phyloP scores from a whole-genome alignment of 2,888 invertebrate genomes.

The Limnephilus lunatus region DNA sequence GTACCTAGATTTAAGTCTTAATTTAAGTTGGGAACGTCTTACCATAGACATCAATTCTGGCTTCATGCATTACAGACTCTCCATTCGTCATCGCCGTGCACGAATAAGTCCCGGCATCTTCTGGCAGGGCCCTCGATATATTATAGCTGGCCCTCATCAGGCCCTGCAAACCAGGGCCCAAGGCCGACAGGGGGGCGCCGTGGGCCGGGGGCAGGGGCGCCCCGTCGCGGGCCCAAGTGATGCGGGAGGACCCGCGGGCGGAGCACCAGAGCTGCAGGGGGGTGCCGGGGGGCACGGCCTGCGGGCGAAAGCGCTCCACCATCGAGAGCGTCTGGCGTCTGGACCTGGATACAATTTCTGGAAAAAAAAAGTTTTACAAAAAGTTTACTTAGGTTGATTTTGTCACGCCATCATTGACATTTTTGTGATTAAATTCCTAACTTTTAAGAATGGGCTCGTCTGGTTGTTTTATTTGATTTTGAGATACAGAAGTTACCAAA shows the following conservation, averaged over 20 bases:
- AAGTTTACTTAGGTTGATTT: background rate
- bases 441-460: no score
- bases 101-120: constrained; percentile 63
- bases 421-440: no score
- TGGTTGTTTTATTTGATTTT: no score
- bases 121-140: constrained; percentile 58
- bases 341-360: background rate
- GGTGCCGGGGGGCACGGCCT: constrained; percentile 56
- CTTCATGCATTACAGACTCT: constrained; percentile 77
- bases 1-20: no score
- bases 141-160: constrained; percentile 52
- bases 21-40: background rate
- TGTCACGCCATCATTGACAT: no score
- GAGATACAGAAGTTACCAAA: no score
- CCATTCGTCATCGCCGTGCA: constrained; percentile 60
- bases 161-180: background rate
- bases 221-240: constrained; percentile 62
- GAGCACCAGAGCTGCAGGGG: constrained; percentile 55
- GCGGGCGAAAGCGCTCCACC: constrained; percentile 59
- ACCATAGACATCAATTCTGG: constrained; percentile 83
- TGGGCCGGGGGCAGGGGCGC: constrained; percentile 48
- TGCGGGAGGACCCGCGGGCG: constrained; percentile 53
- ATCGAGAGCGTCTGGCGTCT: constrained; percentile 50
- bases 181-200: background rate
- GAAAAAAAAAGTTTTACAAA: background rate